Evolutionary conservation across 1,140 invertebrate genomes (phyloP), one percentile per base, ranked within the genome.

Genomic region (Plectus sambesii): DNA sequence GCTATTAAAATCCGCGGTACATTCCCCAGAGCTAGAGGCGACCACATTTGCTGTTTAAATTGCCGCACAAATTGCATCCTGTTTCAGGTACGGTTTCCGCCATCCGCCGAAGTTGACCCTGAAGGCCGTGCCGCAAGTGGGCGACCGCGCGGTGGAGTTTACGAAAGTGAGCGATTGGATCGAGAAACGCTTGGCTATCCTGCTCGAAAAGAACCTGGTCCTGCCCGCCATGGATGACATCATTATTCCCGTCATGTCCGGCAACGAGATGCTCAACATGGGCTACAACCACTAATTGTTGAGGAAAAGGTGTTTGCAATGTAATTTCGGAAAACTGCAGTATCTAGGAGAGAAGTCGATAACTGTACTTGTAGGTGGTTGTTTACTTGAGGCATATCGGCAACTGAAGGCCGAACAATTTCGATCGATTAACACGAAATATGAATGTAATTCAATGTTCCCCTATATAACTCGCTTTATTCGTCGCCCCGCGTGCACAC

Each of bases 181-280:
- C 36, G 63, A 69, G 49, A 37, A 47, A 1, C 58, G 55, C 35
- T 35, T 59, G 5, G 38, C 40, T 23, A 35, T 56, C 26, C 33
- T 66, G 3, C 51, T 66, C 8, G 66, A 69, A 37, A 66, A 66
- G 49, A 66, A 66, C 48, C 49, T 66, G 12, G 63, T 66, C 5
- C 45, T 61, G 9, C 63, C 63, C 1, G 69, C 68, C 37, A 57
- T 69, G 59, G 63, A 66, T 42, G 63, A 67, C 42, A 37, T 67
- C 12, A 50, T 62, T 19, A 38, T 65, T 19, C 62, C 62, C n/a
- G 49, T 53, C 2, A 47, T 63, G 41, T 19, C 20, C 33, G 53
- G 53, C 12, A 64, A 63, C 41, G 43, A 39, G 8, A 45, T 62
- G 19, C 49, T 62, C 9, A 47, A 61, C 12, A 37, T 41, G 17